Conservation (phyloP, 1,140 invertebrate species). For the Papilio machaon region DNA sequence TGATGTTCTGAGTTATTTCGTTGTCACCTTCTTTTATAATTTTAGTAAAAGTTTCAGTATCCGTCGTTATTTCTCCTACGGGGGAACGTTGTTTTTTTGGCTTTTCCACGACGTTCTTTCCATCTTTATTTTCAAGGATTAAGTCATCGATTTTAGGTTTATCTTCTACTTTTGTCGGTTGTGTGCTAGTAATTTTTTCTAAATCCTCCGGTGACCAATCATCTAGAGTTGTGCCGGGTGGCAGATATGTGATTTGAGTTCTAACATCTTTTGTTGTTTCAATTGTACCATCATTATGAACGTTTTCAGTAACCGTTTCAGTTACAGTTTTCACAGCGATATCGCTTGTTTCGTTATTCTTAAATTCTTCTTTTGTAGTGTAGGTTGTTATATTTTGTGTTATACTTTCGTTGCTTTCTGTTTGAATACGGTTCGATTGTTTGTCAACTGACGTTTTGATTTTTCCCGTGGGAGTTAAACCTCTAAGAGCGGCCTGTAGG, state of each 20-base stretch:
- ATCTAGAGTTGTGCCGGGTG: constrained; percentile 72
- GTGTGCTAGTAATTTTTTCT: constrained; percentile 66
- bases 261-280: constrained; percentile 79
- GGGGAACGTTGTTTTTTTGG: constrained; percentile 71
- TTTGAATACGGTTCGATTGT: constrained; percentile 68
- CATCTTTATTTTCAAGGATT: constrained; percentile 52
- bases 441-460: constrained; percentile 74
- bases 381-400: constrained; percentile 74
- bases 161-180: constrained; percentile 53
- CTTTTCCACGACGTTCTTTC: constrained; percentile 54
- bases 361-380: constrained; percentile 78
- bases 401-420: constrained; percentile 66
- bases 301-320: constrained; percentile 78
- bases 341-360: constrained; percentile 69
- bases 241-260: constrained; percentile 81
- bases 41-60: constrained; percentile 79
- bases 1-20: constrained; percentile 78
- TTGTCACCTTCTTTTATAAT: constrained; percentile 76
- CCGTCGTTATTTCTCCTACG: constrained; percentile 79
- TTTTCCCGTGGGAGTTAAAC: constrained; percentile 73
- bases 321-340: constrained; percentile 79
- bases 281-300: constrained; percentile 69
- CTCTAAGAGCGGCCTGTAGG: constrained; percentile 72
- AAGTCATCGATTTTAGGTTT: constrained; percentile 57
- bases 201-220: constrained; percentile 77